These are phyloP conservation scores for Etia nguti DNA, from an alignment of 2,113 vertebrate genomes.

Conservation along the genomic window DNA sequence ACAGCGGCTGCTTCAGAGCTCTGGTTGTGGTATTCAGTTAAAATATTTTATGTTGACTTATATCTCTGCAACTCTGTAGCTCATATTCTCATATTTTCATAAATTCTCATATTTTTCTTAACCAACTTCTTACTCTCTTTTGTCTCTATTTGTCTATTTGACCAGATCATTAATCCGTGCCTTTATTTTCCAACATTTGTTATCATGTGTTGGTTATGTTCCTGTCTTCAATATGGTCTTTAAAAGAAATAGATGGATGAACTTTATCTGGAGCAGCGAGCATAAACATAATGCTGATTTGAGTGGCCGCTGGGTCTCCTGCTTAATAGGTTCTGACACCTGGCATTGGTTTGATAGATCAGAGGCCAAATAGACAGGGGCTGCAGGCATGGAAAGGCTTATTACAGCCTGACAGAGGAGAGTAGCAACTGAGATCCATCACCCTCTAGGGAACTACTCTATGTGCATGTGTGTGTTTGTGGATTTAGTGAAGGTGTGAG, in stretches of 20 bases:
- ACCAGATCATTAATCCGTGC: background rate
- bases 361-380: slow-evolving; percentile 32
- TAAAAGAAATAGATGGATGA: slow-evolving; percentile 4
- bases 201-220: background rate
- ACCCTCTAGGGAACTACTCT: slow-evolving; percentile 34
- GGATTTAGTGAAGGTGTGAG: background rate
- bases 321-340: slow-evolving; percentile 50
- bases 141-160: background rate
- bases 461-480: slow-evolving; percentile 40
- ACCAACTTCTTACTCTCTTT: background rate
- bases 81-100: background rate
- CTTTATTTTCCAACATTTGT: background rate
- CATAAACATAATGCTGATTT: slow-evolving; percentile 45
- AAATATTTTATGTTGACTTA: background rate
- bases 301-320: slow-evolving; percentile 15
- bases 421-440: slow-evolving; percentile 37
- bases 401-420: slow-evolving; percentile 45
- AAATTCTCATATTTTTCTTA: background rate
- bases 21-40: background rate
- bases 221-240: background rate
- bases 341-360: slow-evolving; percentile 51
- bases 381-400: slow-evolving; percentile 42
- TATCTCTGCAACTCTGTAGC: background rate
- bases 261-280: slow-evolving; percentile 27
- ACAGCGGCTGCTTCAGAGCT: background rate